Base-by-base conservation (phyloP, 1,140 invertebrate genomes). In the Heterodera carotae region DNA sequence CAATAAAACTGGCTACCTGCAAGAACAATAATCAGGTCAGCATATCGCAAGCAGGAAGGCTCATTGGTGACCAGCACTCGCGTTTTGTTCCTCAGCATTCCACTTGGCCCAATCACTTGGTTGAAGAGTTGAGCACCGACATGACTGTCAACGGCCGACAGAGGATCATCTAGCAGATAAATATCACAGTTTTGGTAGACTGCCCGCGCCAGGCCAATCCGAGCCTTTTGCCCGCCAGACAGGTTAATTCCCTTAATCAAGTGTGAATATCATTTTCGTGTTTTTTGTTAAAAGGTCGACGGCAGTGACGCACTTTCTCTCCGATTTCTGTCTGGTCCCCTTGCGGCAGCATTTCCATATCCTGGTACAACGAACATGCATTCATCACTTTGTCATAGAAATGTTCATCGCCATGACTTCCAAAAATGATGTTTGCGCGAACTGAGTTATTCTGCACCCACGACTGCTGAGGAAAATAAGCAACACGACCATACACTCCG, bases 171-270 rank as follows among this genome's bases (percentile, higher is more conserved):
- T 80, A 98, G 89, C 81, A 94, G 92, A 88, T 95, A 96, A 66
- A 96, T 90, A 85, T 98, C 94, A 2, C 93, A 91, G 88, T 96
- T 91, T 82, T 91, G 92, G 87, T 97, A 98, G 31, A 97, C 93
- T 33, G 96, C 95, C 84, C 96, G 90, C 0, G 96, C 96, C 62
- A 99, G 89, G 79, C 93, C 94, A 25, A 98, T 93, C 83, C 97
- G 90, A 88, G 97, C 95, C 87, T 98, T 98, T 88, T 99, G 97
- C 31, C 97, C 97, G 69, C 97, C 97, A 74, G 94, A 96, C 73
- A 99, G 90, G 89, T 97, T 98, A 79, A 98, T 96, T 69, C 93
- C 93, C 89, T 89, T n/a, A n/a, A n/a, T n/a, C n/a, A n/a, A n/a
- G n/a, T n/a, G n/a, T n/a, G n/a, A n/a, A n/a, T n/a, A n/a, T n/a